Conservation (phyloP, 2,113 vertebrate species). For the Syngnathoides biaculeatus region DNA sequence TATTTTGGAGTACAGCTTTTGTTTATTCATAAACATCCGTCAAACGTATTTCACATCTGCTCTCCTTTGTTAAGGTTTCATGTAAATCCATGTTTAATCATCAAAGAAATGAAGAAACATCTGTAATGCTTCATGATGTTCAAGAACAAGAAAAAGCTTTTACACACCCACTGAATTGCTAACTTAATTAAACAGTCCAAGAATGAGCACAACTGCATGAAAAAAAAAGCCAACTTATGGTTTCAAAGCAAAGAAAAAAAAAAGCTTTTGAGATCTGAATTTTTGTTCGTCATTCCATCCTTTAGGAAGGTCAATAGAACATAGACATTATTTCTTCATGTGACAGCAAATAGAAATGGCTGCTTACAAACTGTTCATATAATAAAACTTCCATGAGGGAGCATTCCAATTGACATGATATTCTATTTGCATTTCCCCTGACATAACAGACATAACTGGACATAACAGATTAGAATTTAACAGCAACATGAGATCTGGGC, state of each 20-base stretch:
- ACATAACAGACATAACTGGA: neutral
- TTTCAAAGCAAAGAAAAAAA: neutral
- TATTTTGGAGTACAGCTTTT: neutral
- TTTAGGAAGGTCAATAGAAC: no score
- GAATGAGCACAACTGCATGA: constrained; percentile 8
- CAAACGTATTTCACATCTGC: constrained; percentile 6
- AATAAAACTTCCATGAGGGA: neutral
- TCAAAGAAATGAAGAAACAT: constrained; percentile 12
- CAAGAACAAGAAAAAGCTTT: constrained; percentile 56
- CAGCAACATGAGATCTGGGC: neutral
- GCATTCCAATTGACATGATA: neutral
- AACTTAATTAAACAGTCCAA: constrained; percentile 18
- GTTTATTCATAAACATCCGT: neutral
- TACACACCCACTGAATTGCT: constrained; percentile 29
- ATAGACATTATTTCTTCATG: neutral
- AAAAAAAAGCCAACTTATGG: neutral
- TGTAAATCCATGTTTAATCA: constrained; percentile 15
- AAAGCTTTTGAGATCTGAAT: neutral
- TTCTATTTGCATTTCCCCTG: neutral
- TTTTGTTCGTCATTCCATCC: neutral
- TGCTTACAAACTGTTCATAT: neutral
- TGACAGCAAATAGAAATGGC: neutral
- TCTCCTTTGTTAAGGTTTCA: constrained; percentile 17
- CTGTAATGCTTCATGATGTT: constrained; percentile 6
- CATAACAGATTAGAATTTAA: neutral